Evolutionary conservation across 2,113 vertebrate species (phyloP).

Genomic region (Cavia aperea): DNA sequence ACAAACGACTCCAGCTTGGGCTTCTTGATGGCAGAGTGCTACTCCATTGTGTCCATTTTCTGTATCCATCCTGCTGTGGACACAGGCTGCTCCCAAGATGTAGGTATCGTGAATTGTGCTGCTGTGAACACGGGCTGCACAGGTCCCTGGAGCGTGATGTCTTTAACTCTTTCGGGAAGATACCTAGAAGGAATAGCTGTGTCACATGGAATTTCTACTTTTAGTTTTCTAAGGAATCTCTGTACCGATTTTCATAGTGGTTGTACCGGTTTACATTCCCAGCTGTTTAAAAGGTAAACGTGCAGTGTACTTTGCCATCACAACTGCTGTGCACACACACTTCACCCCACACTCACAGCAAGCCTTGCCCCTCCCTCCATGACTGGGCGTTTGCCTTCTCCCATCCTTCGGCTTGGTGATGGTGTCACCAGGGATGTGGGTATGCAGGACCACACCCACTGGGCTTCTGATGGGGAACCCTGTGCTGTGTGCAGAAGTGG

Average conservation of each 20-base stretch:
- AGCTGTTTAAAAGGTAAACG: background rate
- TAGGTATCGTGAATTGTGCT: background rate
- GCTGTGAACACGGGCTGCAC: background rate
- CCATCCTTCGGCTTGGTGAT: background rate
- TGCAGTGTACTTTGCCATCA: rapidly evolving
- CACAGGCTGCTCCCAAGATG: background rate
- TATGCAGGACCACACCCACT: rapidly evolving
- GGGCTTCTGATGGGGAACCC: background rate
- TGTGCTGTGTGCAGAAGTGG: background rate
- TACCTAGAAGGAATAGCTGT: background rate
- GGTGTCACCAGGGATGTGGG: rapidly evolving
- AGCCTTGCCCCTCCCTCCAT: background rate
- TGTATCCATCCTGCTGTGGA: background rate
- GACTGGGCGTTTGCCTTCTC: rapidly evolving
- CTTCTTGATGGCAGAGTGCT: background rate
- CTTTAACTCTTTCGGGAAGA: background rate
- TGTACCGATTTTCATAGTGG: background rate
- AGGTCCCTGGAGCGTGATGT: background rate
- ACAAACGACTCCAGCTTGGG: background rate
- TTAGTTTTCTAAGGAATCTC: background rate
- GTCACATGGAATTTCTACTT: background rate
- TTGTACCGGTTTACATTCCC: background rate
- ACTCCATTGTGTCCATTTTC: background rate
- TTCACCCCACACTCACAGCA: rapidly evolving
- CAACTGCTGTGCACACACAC: background rate